These are phyloP conservation scores for Axea sp. DNA, from an alignment of 2,888 invertebrate species.

Conservation along the genomic window DNA sequence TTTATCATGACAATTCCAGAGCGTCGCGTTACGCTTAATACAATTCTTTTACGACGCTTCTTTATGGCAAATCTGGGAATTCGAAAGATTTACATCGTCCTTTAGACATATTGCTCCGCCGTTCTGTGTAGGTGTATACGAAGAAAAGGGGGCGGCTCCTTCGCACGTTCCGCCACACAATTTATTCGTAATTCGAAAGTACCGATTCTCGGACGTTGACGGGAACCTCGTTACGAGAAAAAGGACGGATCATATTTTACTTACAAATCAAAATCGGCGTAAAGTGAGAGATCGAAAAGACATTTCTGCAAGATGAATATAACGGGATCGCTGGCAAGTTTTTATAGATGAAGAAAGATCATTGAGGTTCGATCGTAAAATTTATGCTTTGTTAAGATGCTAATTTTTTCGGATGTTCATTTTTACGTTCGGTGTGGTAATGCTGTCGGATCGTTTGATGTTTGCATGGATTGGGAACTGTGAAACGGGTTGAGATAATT, in stretches of 20 bases:
- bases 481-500: too few relatives aligned
- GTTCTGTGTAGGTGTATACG: slow-evolving; percentile 22
- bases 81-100: slow-evolving; percentile 64
- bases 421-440: too few relatives aligned
- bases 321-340: too few relatives aligned
- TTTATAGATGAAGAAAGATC: too few relatives aligned
- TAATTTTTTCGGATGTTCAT: too few relatives aligned
- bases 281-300: not conserved
- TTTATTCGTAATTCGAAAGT: slow-evolving; percentile 50
- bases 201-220: slow-evolving; percentile 40
- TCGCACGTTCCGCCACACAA: slow-evolving; percentile 46
- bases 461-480: too few relatives aligned
- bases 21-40: slow-evolving; percentile 70
- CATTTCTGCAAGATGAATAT: too few relatives aligned
- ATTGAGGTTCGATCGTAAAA: too few relatives aligned
- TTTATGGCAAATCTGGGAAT: slow-evolving; percentile 68
- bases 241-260: slow-evolving; percentile 9
- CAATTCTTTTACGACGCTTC: slow-evolving; percentile 70
- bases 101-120: slow-evolving; percentile 61
- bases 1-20: slow-evolving; percentile 71
- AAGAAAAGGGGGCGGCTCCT: slow-evolving; percentile 14
- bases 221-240: slow-evolving; percentile 16
- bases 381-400: too few relatives aligned
- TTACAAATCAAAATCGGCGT: slow-evolving; percentile 16
- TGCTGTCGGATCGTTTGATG: too few relatives aligned